These are phyloP conservation scores for Zootoca vivipara DNA, from an alignment of 2,113 vertebrate species.

Conservation along the genomic window DNA sequence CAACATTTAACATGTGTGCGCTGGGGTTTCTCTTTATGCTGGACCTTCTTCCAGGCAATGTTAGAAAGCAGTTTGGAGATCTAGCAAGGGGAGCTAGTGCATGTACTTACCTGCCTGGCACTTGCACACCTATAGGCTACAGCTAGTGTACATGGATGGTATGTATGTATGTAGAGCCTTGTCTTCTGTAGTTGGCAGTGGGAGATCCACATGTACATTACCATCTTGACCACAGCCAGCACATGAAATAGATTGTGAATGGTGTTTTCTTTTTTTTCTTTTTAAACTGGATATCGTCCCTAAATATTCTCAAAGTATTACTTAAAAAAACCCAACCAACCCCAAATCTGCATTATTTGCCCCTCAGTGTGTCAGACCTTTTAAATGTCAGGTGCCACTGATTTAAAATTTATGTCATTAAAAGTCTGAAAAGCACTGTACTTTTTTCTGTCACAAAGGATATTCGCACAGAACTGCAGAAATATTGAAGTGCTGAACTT, in stretches of 20 bases:
- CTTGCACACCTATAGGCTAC: background rate
- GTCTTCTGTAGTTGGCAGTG: background rate
- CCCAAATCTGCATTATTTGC: background rate
- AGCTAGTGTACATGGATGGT: background rate
- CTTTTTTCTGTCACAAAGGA: constrained; percentile 77
- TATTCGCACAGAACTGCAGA: constrained; percentile 97
- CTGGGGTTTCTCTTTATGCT: background rate
- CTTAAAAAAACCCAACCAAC: background rate
- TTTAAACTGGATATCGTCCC: background rate
- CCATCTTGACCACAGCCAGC: background rate
- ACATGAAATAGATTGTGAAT: background rate
- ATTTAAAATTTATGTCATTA: background rate
- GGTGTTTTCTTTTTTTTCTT: background rate
- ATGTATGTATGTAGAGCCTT: background rate
- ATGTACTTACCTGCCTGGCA: background rate
- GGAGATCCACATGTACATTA: background rate
- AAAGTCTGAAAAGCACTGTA: constrained; percentile 7
- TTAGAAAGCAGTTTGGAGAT: background rate
- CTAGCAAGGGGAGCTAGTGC: background rate
- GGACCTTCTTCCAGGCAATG: background rate
- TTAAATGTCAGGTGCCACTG: background rate
- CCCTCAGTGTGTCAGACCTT: background rate
- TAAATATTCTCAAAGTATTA: background rate
- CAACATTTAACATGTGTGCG: background rate
- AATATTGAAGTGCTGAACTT: constrained; percentile 97